Evolutionary conservation across 2,797 vertebrate genomes (phyloP).

Genomic region (Pangasius macronema): DNA sequence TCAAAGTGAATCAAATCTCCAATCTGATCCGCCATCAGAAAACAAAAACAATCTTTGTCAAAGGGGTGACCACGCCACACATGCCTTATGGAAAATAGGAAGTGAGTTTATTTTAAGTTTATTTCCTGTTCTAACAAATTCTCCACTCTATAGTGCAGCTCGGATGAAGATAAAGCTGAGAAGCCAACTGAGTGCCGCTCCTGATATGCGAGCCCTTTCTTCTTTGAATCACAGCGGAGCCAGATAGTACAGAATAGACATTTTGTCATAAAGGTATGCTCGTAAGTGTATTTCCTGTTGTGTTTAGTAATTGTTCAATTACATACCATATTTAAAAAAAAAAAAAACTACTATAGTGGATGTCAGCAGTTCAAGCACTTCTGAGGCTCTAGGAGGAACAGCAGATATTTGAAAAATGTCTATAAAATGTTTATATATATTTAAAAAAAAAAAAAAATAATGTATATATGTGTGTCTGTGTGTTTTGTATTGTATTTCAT

Average conservation of each 20-base stretch:
- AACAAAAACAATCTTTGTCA: background rate
- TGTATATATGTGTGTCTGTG: background rate
- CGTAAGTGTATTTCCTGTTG: too few species aligned
- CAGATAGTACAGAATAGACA: background rate
- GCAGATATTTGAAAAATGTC: background rate
- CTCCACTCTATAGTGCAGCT: background rate
- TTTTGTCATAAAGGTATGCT: too few species aligned
- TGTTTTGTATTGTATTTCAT: background rate
- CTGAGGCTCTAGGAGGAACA: background rate
- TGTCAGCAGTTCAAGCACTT: background rate
- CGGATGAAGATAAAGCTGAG: background rate
- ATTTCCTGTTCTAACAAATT: background rate
- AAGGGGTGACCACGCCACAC: background rate
- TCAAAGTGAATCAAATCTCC: slow-evolving; percentile 30
- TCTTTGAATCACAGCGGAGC: background rate
- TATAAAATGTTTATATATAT: background rate
- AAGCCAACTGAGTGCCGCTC: background rate
- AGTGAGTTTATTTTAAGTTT: background rate
- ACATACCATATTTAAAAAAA: background rate
- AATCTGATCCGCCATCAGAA: background rate
- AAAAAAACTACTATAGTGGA: background rate
- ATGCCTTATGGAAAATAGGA: background rate
- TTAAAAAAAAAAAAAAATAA: background rate
- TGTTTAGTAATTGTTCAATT: background rate
- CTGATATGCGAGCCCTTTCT: background rate